These are phyloP conservation scores for Penaeus japonicus DNA, from an alignment of 1,140 invertebrate species.

Conservation along the genomic window DNA sequence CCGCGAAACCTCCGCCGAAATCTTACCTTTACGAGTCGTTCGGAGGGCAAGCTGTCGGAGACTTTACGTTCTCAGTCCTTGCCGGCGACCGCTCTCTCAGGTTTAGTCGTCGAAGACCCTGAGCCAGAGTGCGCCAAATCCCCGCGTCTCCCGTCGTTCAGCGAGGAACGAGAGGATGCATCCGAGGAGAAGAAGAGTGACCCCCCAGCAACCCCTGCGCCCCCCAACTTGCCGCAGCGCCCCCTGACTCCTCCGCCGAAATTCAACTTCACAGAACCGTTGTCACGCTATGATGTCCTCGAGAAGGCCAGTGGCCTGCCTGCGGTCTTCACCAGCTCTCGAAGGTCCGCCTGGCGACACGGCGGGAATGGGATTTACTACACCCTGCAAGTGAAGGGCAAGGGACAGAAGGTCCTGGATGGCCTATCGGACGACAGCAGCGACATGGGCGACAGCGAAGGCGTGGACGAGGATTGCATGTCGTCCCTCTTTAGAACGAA, in stretches of 20 bases:
- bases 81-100: not conserved
- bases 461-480: too few relatives aligned
- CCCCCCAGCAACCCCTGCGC: not conserved
- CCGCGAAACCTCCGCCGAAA: too few relatives aligned
- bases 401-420: not conserved
- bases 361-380: conserved; percentile 6
- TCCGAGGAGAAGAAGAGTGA: too few relatives aligned
- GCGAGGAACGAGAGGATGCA: too few relatives aligned
- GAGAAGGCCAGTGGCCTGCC: too few relatives aligned
- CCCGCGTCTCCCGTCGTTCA: too few relatives aligned
- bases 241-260: not conserved
- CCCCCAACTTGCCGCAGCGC: not conserved
- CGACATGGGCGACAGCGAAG: too few relatives aligned
- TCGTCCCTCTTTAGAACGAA: too few relatives aligned
- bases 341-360: not conserved
- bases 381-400: not conserved
- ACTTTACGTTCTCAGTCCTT: not conserved
- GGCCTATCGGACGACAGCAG: too few relatives aligned
- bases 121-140: not conserved
- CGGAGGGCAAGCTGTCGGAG: not conserved
- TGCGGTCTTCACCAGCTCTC: not conserved
- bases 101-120: conserved; percentile 20
- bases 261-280: not conserved
- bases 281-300: too few relatives aligned
- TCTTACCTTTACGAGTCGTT: not conserved